Percentiles rank a stretch among this genome's conserved stretches.
Conservation (phyloP, 2,888 invertebrate species). For the Perizoma affinitatum region DNA sequence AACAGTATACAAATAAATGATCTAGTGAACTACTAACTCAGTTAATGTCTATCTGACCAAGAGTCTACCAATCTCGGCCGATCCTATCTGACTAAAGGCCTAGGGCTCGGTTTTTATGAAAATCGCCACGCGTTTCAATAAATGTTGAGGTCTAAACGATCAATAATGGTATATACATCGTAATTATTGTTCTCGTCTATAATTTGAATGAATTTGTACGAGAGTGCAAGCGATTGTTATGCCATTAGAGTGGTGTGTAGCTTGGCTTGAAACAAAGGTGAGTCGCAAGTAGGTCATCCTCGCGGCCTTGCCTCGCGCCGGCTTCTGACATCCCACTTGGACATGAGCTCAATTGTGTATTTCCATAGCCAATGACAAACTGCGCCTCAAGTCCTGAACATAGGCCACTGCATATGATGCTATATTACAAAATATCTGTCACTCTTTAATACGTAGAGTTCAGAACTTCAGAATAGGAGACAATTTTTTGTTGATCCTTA, state of each 20-base stretch:
- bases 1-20: too few species aligned
- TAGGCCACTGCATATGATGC: background rate
- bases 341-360: conserved; percentile 22
- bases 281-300: conserved; percentile 70
- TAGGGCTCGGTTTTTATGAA: too few species aligned
- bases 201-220: conserved; percentile 14
- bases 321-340: conserved; percentile 55
- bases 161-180: conserved; percentile 7
- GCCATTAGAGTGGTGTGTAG: conserved; percentile 57
- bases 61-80: too few species aligned
- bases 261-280: conserved; percentile 71
- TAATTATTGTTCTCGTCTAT: conserved; percentile 12
- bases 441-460: too few species aligned
- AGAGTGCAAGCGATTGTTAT: conserved; percentile 35
- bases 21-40: too few species aligned
- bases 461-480: too few species aligned
- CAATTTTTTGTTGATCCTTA: too few species aligned
- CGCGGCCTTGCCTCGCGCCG: conserved; percentile 72
- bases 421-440: too few species aligned
- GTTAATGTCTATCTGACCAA: too few species aligned
- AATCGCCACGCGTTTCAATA: too few species aligned
- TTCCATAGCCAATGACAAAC: conserved; percentile 20
- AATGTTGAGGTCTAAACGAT: background rate
- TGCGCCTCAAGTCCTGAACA: background rate
- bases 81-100: too few species aligned